Evolutionary conservation across 1,140 invertebrate genomes (phyloP).

Genomic region (Archegozetes longisetosus): DNA sequence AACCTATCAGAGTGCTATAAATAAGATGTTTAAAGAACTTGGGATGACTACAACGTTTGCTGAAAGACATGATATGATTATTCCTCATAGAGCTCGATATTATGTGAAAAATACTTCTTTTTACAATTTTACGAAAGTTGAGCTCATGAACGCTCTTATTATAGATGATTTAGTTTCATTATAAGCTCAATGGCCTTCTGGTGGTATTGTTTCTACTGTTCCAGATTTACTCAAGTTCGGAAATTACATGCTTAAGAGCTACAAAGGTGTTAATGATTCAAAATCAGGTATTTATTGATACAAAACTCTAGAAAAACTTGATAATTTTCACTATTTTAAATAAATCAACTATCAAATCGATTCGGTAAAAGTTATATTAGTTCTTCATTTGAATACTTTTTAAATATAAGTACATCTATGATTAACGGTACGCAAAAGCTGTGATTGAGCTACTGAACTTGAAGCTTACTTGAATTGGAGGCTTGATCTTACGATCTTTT

Average conservation of each 20-base stretch:
- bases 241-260: not conserved
- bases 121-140: not conserved
- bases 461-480: too few relatives aligned
- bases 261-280: too few relatives aligned
- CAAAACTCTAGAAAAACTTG: too few relatives aligned
- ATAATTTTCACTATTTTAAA: too few relatives aligned
- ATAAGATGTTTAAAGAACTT: constrained; percentile 4
- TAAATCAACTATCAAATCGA: too few relatives aligned
- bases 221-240: constrained; percentile 1
- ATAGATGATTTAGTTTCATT: not conserved
- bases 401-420: too few relatives aligned
- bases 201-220: not conserved
- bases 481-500: too few relatives aligned
- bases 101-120: not conserved
- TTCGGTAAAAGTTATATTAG: too few relatives aligned
- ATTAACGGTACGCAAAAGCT: too few relatives aligned
- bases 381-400: too few relatives aligned
- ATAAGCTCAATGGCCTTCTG: not conserved
- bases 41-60: not conserved
- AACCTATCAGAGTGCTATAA: not conserved
- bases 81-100: not conserved
- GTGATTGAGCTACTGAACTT: too few relatives aligned
- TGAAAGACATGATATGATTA: not conserved
- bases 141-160: not conserved
- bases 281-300: too few relatives aligned